A percentile compares a stretch with the other conserved stretches of the same genome.
Evolutionary conservation across 2,113 vertebrate genomes (phyloP).

Genomic region (Ptilonorhynchus violaceus): DNA sequence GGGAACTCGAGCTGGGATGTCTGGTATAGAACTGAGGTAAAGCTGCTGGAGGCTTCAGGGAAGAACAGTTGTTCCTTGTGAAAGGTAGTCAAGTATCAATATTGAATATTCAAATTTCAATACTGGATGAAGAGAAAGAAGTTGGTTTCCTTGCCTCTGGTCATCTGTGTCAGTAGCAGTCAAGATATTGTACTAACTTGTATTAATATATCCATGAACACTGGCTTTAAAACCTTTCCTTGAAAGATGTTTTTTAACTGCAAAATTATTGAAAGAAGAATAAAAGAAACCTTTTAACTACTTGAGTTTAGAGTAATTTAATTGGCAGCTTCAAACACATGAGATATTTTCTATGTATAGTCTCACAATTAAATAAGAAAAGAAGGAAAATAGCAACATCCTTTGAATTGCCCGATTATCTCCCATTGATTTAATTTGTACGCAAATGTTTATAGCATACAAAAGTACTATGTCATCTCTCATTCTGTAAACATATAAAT

Average conservation of each 20-base stretch:
- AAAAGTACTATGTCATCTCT: not conserved
- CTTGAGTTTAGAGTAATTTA: not conserved
- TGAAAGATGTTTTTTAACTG: not conserved
- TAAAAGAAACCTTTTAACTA: not conserved
- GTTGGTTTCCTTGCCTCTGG: not conserved
- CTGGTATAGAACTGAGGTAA: not conserved
- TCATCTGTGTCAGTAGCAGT: not conserved
- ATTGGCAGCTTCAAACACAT: not conserved
- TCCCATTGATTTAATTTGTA: not conserved
- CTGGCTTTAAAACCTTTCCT: not conserved
- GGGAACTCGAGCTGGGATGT: not conserved
- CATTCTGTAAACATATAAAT: not conserved
- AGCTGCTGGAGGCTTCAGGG: not conserved
- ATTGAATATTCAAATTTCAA: slow-evolving; percentile 28
- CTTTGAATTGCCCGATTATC: not conserved
- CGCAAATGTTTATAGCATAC: not conserved
- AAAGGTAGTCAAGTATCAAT: not conserved
- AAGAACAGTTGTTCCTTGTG: not conserved
- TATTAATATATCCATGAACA: not conserved
- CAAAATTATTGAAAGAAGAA: not conserved
- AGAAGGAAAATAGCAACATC: not conserved
- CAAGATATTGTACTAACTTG: not conserved
- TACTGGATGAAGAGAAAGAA: not conserved
- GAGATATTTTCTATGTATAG: not conserved
- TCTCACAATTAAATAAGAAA: not conserved